These are phyloP conservation scores for Nysson spinosus DNA, from an alignment of 2,888 invertebrate species.

Conservation along the genomic window DNA sequence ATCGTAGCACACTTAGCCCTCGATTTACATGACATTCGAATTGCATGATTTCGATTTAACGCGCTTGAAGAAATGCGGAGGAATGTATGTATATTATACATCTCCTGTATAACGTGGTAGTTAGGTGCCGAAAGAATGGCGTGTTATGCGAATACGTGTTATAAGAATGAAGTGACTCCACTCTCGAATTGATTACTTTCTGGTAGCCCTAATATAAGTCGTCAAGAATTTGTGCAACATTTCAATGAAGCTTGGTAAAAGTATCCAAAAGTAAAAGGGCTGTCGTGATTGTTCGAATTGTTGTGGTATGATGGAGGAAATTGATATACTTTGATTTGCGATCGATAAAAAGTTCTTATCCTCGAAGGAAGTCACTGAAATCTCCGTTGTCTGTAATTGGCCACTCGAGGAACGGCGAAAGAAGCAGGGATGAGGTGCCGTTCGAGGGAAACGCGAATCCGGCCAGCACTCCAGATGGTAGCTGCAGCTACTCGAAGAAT, in stretches of 20 bases:
- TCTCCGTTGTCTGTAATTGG: constrained; percentile 52
- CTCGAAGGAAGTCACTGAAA: constrained; percentile 20
- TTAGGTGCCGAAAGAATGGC: background rate
- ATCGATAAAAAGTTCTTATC: constrained; percentile 33
- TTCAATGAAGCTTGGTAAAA: too few species aligned
- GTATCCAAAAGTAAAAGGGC: too few species aligned
- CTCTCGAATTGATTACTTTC: too few species aligned
- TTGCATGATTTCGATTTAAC: too few species aligned
- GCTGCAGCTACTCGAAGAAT: constrained; percentile 11
- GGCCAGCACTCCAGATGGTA: constrained; percentile 19
- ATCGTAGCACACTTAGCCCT: too few species aligned
- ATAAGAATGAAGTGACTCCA: too few species aligned
- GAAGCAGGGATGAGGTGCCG: constrained; percentile 1
- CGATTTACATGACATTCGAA: background rate
- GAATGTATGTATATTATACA: background rate
- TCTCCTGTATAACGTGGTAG: background rate
- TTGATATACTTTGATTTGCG: constrained; percentile 3
- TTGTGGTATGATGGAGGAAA: background rate
- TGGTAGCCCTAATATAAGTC: too few species aligned
- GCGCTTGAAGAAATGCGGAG: too few species aligned
- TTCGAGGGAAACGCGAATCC: constrained; percentile 15
- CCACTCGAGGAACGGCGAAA: constrained; percentile 44
- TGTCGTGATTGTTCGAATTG: too few species aligned
- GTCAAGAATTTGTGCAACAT: too few species aligned
- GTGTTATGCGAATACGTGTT: too few species aligned